Evolutionary conservation across 2,797 vertebrate genomes (phyloP).

Genomic region (Falco berigora): DNA sequence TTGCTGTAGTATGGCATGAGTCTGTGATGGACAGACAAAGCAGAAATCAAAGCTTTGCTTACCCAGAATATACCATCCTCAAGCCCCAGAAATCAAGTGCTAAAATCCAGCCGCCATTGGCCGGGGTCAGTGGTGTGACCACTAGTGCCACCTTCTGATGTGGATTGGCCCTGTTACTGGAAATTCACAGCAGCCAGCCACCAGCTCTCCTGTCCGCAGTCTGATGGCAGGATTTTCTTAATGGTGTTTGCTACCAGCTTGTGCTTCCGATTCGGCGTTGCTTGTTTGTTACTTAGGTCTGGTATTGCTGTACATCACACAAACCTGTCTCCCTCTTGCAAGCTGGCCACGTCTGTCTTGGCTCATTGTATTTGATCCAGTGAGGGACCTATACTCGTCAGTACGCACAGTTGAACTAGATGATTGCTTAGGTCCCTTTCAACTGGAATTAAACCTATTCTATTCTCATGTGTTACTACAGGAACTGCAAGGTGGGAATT

Average conservation of each 20-base stretch:
- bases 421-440: neutral
- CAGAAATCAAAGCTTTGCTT: neutral
- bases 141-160: neutral
- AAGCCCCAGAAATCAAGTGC: neutral
- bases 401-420: neutral
- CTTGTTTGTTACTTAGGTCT: neutral
- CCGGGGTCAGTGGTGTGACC: neutral
- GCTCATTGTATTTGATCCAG: neutral
- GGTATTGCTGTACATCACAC: neutral
- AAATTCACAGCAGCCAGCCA: neutral
- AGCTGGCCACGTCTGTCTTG: neutral
- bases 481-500: neutral
- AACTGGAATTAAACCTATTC: neutral
- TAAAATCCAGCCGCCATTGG: accelerated
- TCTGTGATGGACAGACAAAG: neutral
- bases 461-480: neutral
- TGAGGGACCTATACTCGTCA: neutral
- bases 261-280: neutral
- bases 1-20: neutral
- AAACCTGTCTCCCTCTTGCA: neutral
- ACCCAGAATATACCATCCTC: neutral
- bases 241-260: neutral
- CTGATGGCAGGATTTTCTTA: neutral
- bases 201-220: neutral
- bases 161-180: neutral